Conservation (phyloP, 2,113 vertebrate genomes). For the Symphodus melops region DNA sequence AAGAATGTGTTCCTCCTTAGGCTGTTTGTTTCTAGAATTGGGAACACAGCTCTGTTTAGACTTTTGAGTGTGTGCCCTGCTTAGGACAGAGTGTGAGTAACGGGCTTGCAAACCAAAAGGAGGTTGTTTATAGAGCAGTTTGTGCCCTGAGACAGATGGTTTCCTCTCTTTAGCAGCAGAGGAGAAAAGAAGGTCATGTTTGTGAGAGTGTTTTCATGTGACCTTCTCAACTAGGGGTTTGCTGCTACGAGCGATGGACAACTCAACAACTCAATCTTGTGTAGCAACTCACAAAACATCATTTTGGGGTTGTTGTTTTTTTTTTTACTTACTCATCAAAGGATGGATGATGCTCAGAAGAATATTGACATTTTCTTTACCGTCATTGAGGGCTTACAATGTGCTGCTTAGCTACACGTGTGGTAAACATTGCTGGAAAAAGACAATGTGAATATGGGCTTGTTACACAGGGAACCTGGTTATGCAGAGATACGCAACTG, state of each 20-base stretch:
- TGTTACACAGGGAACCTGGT: constrained; percentile 21
- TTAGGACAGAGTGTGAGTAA: constrained; percentile 39
- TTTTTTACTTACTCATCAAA: background rate
- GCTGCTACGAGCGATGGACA: background rate
- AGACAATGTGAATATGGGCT: constrained; percentile 17
- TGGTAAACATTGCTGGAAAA: background rate
- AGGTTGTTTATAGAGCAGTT: constrained; percentile 42
- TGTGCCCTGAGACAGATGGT: constrained; percentile 54
- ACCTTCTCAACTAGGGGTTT: constrained; percentile 37
- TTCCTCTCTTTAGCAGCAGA: constrained; percentile 56
- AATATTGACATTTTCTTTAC: constrained; percentile 1
- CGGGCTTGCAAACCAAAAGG: constrained; percentile 40
- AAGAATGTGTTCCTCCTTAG: background rate
- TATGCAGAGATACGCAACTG: constrained; percentile 58
- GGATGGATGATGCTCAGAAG: background rate
- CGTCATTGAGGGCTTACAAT: background rate
- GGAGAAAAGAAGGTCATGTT: constrained; percentile 64
- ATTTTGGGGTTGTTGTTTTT: background rate
- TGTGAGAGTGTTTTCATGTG: constrained; percentile 26
- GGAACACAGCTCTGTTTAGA: constrained; percentile 22
- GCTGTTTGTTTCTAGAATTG: constrained; percentile 29
- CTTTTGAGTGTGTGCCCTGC: background rate
- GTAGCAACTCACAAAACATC: background rate
- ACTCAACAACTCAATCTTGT: background rate
- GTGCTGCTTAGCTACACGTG: background rate